These are phyloP conservation scores for Halictus quadricinctus DNA, from an alignment of 2,888 invertebrate species.

Conservation along the genomic window DNA sequence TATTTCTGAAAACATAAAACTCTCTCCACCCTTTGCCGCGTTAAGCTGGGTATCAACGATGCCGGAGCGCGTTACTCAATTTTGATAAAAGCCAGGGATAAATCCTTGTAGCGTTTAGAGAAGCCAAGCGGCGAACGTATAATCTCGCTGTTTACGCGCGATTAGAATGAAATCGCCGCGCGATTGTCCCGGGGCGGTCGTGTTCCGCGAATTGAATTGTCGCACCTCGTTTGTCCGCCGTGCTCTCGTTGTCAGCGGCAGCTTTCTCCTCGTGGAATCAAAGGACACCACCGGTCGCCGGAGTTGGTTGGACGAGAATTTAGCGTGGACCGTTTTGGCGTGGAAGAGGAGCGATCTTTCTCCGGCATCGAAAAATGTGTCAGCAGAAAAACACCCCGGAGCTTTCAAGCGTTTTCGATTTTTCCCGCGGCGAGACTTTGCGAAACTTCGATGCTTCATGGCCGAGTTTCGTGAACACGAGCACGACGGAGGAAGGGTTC, in stretches of 20 bases:
- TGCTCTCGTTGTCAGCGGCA: neutral
- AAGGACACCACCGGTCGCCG: neutral
- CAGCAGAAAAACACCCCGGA: conserved; percentile 50
- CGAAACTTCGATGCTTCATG: conserved; percentile 59
- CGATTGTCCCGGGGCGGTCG: neutral
- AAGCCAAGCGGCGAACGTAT: neutral
- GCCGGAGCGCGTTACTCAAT: neutral
- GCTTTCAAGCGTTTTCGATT: conserved; percentile 59
- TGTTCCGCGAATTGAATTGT: neutral
- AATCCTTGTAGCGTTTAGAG: neutral
- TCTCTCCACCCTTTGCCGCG: neutral
- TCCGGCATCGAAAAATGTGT: conserved; percentile 39
- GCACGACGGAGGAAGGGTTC: conserved; percentile 12
- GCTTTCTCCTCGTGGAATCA: neutral
- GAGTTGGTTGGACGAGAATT: neutral
- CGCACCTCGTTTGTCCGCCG: neutral
- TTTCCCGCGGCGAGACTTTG: conserved; percentile 51
- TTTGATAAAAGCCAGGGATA: neutral
- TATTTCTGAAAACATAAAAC: neutral
- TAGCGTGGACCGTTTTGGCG: conserved; percentile 25
- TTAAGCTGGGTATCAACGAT: neutral
- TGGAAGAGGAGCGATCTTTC: conserved; percentile 23
- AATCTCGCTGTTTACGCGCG: neutral
- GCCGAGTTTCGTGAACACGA: conserved; percentile 55
- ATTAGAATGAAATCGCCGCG: neutral